Conservation (phyloP, 2,888 invertebrate species). For the Pecten maximus region DNA sequence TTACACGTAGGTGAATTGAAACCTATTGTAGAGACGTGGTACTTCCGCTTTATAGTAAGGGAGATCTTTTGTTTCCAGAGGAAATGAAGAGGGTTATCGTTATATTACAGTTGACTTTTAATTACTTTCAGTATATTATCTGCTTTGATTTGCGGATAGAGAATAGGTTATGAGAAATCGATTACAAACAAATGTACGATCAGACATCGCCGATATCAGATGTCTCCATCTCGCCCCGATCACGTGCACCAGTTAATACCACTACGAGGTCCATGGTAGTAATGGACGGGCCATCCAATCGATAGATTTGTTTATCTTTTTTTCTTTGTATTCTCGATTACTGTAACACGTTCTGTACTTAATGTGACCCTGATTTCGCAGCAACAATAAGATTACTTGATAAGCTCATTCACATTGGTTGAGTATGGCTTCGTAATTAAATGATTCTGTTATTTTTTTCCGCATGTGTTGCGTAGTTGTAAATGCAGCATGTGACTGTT, state of each 20-base stretch:
- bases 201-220: background rate
- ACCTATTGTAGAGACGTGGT: background rate
- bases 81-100: background rate
- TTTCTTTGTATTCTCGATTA: background rate
- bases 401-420: background rate
- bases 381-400: background rate
- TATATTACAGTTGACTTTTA: background rate
- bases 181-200: background rate
- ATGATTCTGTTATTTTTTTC: background rate
- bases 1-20: background rate
- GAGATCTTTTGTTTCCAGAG: background rate
- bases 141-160: background rate
- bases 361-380: background rate
- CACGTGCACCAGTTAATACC: background rate
- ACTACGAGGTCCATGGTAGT: background rate
- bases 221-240: background rate
- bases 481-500: too few relatives aligned
- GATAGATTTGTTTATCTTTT: background rate
- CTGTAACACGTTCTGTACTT: background rate
- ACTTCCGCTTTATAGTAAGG: background rate
- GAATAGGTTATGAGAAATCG: background rate
- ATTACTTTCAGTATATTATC: background rate
- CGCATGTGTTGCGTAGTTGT: too few relatives aligned
- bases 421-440: background rate
- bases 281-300: background rate